These are phyloP conservation scores for Pseudorhombus dupliciocellatus DNA, from an alignment of 2,113 vertebrate species.

Conservation along the genomic window DNA sequence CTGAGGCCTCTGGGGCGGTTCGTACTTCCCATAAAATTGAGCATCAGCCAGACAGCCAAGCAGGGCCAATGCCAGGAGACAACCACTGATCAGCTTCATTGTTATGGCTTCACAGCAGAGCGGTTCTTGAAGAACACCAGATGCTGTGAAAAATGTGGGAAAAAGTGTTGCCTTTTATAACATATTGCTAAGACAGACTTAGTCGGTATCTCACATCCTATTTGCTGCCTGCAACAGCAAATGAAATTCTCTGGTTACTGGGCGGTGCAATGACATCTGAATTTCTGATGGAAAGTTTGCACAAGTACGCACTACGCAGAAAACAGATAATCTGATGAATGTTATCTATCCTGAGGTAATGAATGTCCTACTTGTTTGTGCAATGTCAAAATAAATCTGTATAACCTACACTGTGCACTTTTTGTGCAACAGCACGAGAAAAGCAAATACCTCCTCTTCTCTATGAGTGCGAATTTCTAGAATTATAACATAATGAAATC, in stretches of 20 bases:
- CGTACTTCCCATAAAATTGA: too few species aligned
- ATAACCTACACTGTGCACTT: too few species aligned
- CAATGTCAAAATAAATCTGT: too few species aligned
- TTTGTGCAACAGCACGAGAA: too few species aligned
- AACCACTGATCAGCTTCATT: slow-evolving; percentile 45
- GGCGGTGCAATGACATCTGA: slow-evolving; percentile 11
- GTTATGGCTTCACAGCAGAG: slow-evolving; percentile 45
- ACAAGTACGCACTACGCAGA: too few species aligned
- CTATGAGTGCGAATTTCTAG: background rate
- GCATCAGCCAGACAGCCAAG: slow-evolving; percentile 36
- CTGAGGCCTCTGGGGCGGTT: too few species aligned
- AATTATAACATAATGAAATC: too few species aligned
- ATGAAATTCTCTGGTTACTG: slow-evolving; percentile 26
- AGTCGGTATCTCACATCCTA: slow-evolving; percentile 12
- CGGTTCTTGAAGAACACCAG: slow-evolving; percentile 20
- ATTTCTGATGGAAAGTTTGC: too few species aligned
- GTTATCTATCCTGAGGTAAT: too few species aligned
- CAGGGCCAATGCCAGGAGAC: slow-evolving; percentile 46
- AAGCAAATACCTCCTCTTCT: background rate
- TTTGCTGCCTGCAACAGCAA: slow-evolving; percentile 37
- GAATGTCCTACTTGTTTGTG: too few species aligned
- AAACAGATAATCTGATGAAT: too few species aligned
- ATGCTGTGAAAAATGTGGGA: slow-evolving; percentile 33
- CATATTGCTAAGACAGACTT: slow-evolving; percentile 5
- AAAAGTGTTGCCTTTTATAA: slow-evolving; percentile 59